Conservation (phyloP, 2,797 vertebrate genomes). For the Paguma larvata region DNA sequence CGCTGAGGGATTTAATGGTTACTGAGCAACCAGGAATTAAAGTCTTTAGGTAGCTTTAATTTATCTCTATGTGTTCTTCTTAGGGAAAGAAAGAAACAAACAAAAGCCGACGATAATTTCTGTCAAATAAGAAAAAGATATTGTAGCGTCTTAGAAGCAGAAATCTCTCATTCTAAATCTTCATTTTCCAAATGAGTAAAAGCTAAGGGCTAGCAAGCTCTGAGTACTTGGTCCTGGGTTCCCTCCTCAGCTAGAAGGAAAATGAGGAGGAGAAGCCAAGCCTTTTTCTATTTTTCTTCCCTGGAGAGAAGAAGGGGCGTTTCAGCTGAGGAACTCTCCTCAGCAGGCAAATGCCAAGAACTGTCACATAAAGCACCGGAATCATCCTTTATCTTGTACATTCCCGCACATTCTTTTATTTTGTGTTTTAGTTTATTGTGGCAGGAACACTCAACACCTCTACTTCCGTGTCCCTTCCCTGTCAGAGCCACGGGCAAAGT, state of each 20-base stretch:
- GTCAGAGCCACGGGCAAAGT: constrained; percentile 35
- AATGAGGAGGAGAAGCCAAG: not conserved
- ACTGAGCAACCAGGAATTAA: constrained; percentile 72
- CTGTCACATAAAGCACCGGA: not conserved
- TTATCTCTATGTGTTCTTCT: constrained; percentile 56
- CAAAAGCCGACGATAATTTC: not conserved
- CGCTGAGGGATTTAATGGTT: constrained; percentile 66
- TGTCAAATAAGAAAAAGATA: constrained; percentile 48
- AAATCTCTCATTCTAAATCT: constrained; percentile 43
- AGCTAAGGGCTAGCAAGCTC: not conserved
- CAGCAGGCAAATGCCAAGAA: not conserved
- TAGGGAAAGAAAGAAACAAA: not conserved
- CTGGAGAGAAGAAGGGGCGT: not conserved
- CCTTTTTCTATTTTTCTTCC: not conserved
- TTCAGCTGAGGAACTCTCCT: not conserved
- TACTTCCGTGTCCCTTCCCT: not conserved
- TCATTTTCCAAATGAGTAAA: constrained; percentile 47
- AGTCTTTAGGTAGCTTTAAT: constrained; percentile 59
- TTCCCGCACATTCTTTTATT: not conserved
- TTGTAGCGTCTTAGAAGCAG: not conserved
- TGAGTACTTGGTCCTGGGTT: constrained; percentile 19
- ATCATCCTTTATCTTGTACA: not conserved
- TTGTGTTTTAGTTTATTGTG: not conserved
- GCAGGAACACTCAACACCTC: not conserved
- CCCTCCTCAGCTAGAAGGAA: constrained; percentile 42